phyloP scores from a whole-genome alignment of 2,797 vertebrate genomes.

The Scolopax rusticola region DNA sequence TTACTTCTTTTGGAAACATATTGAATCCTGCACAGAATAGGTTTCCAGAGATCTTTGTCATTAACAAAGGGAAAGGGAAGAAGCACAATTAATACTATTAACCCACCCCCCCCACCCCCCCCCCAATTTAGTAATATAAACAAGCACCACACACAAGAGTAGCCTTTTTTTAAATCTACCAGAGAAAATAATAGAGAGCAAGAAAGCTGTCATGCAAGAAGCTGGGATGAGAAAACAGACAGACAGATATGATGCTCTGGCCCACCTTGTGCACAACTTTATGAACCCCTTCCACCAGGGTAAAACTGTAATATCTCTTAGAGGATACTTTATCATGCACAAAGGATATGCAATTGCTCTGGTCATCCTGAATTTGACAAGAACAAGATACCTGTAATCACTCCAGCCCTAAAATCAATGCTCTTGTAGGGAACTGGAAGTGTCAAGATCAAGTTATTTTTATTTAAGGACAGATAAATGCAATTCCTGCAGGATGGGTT shows the following conservation, averaged over 20 bases:
- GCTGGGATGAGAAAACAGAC: background rate
- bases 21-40: background rate
- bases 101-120: rapidly evolving
- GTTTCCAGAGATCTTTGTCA: background rate
- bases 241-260: background rate
- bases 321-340: background rate
- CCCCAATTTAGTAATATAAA: background rate
- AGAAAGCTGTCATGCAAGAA: background rate
- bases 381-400: background rate
- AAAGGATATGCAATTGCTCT: background rate
- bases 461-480: background rate
- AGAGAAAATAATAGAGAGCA: background rate
- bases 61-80: background rate
- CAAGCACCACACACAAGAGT: background rate
- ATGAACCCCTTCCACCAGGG: background rate
- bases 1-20: background rate
- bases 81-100: background rate
- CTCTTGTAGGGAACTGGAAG: background rate
- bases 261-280: background rate
- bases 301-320: background rate
- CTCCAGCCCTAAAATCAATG: background rate
- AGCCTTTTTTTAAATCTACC: background rate
- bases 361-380: background rate
- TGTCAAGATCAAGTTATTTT: background rate
- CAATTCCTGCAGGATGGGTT: background rate